A percentile compares a stretch with the other conserved stretches of the same genome.
Conservation (phyloP, 2,113 vertebrate species). For the Todiramphus chloris region DNA sequence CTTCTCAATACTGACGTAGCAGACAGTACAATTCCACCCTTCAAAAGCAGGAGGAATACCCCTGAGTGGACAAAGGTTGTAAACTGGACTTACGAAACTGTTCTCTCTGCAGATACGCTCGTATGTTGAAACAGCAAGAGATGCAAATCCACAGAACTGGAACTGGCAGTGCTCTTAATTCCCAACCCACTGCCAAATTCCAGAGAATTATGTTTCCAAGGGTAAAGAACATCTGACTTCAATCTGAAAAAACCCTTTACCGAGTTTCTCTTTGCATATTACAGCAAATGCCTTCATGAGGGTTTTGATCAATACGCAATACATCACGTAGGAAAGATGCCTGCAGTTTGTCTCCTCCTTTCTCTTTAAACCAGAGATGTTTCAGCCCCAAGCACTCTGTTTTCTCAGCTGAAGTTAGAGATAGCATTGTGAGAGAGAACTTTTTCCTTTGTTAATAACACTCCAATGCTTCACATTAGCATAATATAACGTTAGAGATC, state of each 20-base stretch:
- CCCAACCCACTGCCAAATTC: constrained; percentile 24
- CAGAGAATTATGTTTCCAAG: constrained; percentile 38
- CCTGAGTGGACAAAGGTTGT: background rate
- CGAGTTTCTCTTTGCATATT: background rate
- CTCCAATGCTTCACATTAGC: background rate
- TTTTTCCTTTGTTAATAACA: background rate
- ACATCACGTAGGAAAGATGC: background rate
- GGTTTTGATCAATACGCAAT: background rate
- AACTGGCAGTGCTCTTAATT: background rate
- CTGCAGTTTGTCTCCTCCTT: background rate
- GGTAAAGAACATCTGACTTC: constrained; percentile 15
- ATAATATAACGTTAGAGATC: background rate
- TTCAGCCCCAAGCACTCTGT: background rate
- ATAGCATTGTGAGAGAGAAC: background rate
- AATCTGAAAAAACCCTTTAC: background rate
- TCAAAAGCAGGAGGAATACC: background rate
- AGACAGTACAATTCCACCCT: background rate
- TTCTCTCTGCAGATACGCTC: background rate
- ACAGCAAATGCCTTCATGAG: background rate
- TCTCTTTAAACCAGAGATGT: background rate
- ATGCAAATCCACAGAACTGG: background rate
- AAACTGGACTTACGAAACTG: background rate
- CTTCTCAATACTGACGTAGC: background rate
- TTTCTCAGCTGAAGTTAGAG: background rate
- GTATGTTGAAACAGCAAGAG: background rate